Conservation (phyloP, 2,797 vertebrate genomes). For the Falco concolor region DNA sequence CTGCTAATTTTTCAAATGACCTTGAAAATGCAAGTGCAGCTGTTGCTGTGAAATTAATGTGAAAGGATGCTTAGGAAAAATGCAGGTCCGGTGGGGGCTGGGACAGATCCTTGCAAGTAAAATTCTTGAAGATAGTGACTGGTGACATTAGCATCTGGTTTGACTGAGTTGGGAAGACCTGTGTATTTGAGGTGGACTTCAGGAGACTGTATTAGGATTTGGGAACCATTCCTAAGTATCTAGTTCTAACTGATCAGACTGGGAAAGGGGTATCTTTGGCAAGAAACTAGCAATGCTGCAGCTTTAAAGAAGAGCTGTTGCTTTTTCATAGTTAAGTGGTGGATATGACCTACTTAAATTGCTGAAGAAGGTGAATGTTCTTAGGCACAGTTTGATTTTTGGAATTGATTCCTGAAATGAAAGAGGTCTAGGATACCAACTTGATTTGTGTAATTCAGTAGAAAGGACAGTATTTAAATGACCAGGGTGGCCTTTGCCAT, state of each 20-base stretch:
- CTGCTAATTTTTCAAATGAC: background rate
- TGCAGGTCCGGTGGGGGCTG: background rate
- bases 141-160: background rate
- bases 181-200: background rate
- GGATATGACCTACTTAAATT: background rate
- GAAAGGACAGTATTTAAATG: background rate
- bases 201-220: background rate
- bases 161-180: background rate
- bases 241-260: background rate
- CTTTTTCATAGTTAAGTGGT: background rate
- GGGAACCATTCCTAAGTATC: background rate
- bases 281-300: background rate
- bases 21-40: background rate
- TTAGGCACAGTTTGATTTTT: background rate
- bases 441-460: background rate
- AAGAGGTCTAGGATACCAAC: background rate
- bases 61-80: background rate
- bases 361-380: background rate
- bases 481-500: background rate
- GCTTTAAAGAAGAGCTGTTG: background rate
- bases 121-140: background rate
- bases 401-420: background rate
- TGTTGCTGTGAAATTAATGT: background rate
- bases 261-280: background rate
- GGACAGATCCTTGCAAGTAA: background rate